phyloP scores from a whole-genome alignment of 2,797 vertebrate genomes.

The Apogon talboti region DNA sequence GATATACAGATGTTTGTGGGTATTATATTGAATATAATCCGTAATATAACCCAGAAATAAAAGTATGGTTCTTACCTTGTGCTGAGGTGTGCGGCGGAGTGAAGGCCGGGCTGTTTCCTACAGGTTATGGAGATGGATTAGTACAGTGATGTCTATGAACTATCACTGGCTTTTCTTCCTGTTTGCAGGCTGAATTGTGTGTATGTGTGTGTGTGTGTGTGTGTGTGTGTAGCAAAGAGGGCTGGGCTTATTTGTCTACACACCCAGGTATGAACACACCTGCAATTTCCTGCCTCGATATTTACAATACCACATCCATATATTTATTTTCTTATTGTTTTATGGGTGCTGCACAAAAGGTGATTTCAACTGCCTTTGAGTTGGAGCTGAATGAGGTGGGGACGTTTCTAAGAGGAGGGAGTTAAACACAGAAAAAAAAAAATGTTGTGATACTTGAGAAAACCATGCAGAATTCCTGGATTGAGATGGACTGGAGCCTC shows the following conservation, averaged over 20 bases:
- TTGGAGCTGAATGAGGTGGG: too few species aligned
- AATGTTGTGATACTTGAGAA: conserved; percentile 1
- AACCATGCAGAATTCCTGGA: conserved; percentile 2
- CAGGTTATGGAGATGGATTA: conserved; percentile 31
- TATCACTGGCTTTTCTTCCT: conserved; percentile 28
- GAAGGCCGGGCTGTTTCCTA: conserved; percentile 48
- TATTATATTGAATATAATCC: not conserved
- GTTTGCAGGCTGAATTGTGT: conserved; percentile 32
- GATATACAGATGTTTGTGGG: too few species aligned
- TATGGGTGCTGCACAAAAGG: too few species aligned
- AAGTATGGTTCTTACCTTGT: conserved; percentile 58
- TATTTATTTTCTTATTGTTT: not conserved
- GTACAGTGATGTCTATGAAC: conserved; percentile 19
- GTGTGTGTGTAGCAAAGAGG: conserved; percentile 32
- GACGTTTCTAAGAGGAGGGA: not conserved
- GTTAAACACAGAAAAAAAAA: not conserved
- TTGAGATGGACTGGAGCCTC: conserved; percentile 10
- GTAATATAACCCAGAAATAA: not conserved
- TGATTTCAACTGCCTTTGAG: too few species aligned
- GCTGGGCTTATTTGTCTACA: conserved; percentile 69
- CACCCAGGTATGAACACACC: conserved; percentile 77
- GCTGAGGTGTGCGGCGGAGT: conserved; percentile 19
- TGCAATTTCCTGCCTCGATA: conserved; percentile 73
- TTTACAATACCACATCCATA: conserved; percentile 40
- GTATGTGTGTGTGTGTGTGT: too few species aligned